Evolutionary conservation across 2,797 vertebrate genomes (phyloP), one percentile per base, ranked within the genome.

Genomic region (Urosaurus nigricauda): DNA sequence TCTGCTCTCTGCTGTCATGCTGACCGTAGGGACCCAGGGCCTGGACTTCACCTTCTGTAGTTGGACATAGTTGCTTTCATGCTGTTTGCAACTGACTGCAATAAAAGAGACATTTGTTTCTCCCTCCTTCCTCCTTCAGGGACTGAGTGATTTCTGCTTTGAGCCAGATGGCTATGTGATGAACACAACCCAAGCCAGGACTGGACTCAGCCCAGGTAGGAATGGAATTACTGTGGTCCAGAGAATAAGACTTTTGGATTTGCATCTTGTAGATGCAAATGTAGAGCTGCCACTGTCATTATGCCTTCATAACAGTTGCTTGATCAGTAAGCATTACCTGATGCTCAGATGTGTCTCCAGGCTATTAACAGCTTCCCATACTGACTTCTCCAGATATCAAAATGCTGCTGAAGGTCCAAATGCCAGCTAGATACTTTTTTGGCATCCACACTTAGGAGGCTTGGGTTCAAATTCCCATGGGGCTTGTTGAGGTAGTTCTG

Each of bases 91-190:
- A 86, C 5, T 56, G 32, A 81, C 51, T 81, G 68, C 6, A 65
- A 21, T 81, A 56, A 81, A 75, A 77, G 1, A 77, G 58, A 68
- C 35, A 24, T 89, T 77, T 82, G 58, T 58, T 82, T 82, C 47
- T 53, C 35, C n/a, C 16, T 47, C 19, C 53, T 6, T 79, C 89
- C 58, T 58, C 2, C 65, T 47, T 24, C 95, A 98, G 98, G 98
- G 98, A 83, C 97, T 98, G 95, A 98, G 98, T 74, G 98, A 98
- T 95, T 98, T 98, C 96, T 99, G 98, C 95, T 97, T 97, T 43
- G 98, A 97, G 91, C 98, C 98, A 70, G 98, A 98, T 90, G 91
- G 94, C 5, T 98, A 98, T 81, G 92, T 98, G 86, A 96, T 98
- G 92, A 98, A 98, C 96, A 97, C 98, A 95, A 98, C 98, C 78